Evolutionary conservation across 2,113 vertebrate species (phyloP), one percentile per base, ranked within the genome.

Genomic region (Regulus satrapa): DNA sequence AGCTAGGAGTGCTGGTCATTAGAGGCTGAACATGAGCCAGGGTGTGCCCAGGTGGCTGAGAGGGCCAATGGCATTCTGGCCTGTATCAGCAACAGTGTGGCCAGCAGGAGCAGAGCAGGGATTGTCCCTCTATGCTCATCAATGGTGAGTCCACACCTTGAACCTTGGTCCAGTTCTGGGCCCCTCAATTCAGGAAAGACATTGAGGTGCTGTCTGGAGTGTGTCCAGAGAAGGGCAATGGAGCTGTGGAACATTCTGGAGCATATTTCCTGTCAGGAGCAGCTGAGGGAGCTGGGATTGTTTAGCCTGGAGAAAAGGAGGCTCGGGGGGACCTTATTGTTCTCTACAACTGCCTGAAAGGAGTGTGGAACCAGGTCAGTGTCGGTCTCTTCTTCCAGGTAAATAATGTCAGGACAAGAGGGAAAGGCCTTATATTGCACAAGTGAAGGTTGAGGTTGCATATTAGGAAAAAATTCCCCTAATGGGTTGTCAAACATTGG

Each of bases 1-100:
- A 1, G 5, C 24, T 40, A 40, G 11, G 12, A 0, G 14, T 26
- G n/a, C 54, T 40, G 40, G 6, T 26, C 1, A 1, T 4, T 7
- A 34, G 40, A 9, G 16, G 17, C 46, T 41, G 46, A 46, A 61
- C 9, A 0, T 8, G 29, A 68, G 8, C 40, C 40, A 82, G 61
- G 6, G 3, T n/a, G 45, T 24, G 24, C 24, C 68, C 38, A 51
- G 28, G 7, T 54, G 21, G 41, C 0, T 21, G 9, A 41, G 21
- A 68, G 4, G 21, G 34, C 34, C 14, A 28, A 9, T 28, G 40
- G 7, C 21, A 69, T 5, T 34, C 40, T 69, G 63, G 18, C 15
- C 46, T 36, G 14, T 6, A 14, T 4, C 26, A 76, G 63, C 10
- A 55, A 28, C 2, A 6, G 5, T 17, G 12, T 24, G 34, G 26